Percentiles rank a stretch among this genome's conserved stretches.
Evolutionary conservation across 23 tunicate species (phyloP).

Genomic region (Halocynthia roretzi): DNA sequence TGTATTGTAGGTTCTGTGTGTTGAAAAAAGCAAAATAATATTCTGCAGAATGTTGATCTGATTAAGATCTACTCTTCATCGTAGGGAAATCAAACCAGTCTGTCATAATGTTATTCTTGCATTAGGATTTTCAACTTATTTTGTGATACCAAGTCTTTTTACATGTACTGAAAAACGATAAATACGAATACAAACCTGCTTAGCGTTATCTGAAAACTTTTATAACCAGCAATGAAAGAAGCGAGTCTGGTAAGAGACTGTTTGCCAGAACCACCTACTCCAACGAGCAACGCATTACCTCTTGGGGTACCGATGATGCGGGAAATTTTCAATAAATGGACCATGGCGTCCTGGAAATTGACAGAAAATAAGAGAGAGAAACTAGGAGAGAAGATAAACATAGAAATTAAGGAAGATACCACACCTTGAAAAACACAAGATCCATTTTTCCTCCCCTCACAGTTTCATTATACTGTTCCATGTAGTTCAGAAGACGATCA

Average conservation of each 20-base stretch:
- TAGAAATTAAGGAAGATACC: background rate
- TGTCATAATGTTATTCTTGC: no score
- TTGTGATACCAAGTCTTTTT: no score
- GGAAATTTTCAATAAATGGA: conserved; percentile 74
- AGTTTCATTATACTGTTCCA: conserved; percentile 78
- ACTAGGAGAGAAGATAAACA: background rate
- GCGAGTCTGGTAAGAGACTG: conserved; percentile 79
- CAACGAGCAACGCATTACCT: conserved; percentile 78
- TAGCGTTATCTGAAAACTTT: conserved; percentile 69
- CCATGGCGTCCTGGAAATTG: conserved; percentile 49
- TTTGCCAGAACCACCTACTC: conserved; percentile 88
- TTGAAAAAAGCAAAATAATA: background rate
- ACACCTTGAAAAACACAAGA: conserved; percentile 78
- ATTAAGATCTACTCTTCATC: no score
- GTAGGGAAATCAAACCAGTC: no score
- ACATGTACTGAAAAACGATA: no score
- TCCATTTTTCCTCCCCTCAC: conserved; percentile 87
- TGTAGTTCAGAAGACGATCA: conserved; percentile 40
- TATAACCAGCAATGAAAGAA: conserved; percentile 77
- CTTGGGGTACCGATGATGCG: conserved; percentile 83
- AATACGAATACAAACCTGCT: conserved; percentile 29
- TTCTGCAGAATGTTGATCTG: no score
- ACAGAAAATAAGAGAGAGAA: background rate
- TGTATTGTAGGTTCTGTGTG: conserved; percentile 64
- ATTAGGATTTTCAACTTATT: no score